phyloP scores from a whole-genome alignment of 2,797 vertebrate species.

The Chaetodon trifasciatus region DNA sequence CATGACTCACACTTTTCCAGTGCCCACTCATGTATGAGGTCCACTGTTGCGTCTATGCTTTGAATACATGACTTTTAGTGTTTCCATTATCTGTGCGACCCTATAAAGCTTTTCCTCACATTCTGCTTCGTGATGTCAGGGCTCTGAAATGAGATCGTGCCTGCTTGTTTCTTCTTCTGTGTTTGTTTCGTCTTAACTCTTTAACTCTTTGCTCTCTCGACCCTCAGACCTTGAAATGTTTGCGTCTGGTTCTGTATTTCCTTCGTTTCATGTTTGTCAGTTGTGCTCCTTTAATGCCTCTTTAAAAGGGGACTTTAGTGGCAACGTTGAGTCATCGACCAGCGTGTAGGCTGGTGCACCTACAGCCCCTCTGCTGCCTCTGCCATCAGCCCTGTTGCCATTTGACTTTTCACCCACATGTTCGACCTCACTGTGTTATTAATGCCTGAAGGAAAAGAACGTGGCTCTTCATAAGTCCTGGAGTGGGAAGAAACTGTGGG shows the following conservation, averaged over 20 bases:
- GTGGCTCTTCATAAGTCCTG: slow-evolving; percentile 18
- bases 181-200: not conserved
- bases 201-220: not conserved
- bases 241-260: not conserved
- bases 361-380: not conserved
- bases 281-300: slow-evolving; percentile 9
- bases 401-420: slow-evolving; percentile 44
- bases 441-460: not conserved
- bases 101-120: not conserved
- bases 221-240: slow-evolving; percentile 2
- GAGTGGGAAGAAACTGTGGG: slow-evolving; percentile 20
- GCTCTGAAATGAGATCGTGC: not conserved
- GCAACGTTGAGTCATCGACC: not conserved
- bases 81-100: slow-evolving; percentile 25
- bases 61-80: not conserved
- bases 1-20: slow-evolving; percentile 64
- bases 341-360: slow-evolving; percentile 12
- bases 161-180: not conserved
- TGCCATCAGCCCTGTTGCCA: slow-evolving; percentile 7
- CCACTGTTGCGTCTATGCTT: slow-evolving; percentile 3
- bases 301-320: slow-evolving; percentile 11
- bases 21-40: slow-evolving; percentile 50
- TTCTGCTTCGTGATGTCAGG: not conserved
- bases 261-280: not conserved
- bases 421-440: slow-evolving; percentile 32